A percentile compares a stretch with the other conserved stretches of the same genome.
phyloP scores from a whole-genome alignment of 2,113 vertebrate species.

The Campylorhamphus procurvoides region DNA sequence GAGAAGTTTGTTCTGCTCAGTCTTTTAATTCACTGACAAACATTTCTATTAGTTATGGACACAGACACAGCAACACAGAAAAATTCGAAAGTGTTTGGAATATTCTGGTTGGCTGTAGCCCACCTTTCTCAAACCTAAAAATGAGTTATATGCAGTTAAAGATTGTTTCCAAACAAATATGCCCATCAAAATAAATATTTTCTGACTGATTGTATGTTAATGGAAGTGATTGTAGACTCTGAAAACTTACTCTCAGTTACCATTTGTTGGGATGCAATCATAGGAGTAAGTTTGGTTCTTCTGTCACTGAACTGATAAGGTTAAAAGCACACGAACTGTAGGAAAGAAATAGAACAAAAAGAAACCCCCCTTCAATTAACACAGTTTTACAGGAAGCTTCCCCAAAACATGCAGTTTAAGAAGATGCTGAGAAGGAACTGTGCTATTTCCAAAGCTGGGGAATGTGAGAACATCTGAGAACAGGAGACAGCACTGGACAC shows the following conservation, averaged over 20 bases:
- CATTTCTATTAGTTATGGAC: fast-evolving
- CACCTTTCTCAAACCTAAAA: not conserved
- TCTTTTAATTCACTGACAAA: not conserved
- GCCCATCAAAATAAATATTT: not conserved
- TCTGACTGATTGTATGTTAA: not conserved
- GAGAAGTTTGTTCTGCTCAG: not conserved
- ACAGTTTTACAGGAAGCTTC: not conserved
- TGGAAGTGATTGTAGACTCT: not conserved
- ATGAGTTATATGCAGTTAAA: not conserved
- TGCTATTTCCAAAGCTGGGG: not conserved
- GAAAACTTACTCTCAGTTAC: not conserved
- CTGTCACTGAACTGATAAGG: not conserved
- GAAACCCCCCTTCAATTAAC: fast-evolving
- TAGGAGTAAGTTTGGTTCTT: not conserved
- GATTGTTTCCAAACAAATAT: not conserved
- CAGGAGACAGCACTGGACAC: fast-evolving
- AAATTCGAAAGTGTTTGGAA: not conserved
- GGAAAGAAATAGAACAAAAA: not conserved
- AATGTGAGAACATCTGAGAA: not conserved
- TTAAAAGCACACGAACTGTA: not conserved
- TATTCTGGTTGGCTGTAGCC: not conserved
- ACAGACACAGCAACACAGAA: not conserved
- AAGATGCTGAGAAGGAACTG: not conserved
- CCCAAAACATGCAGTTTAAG: not conserved
- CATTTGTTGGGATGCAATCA: not conserved